These are phyloP conservation scores for Aporrectodea caliginosa DNA, from an alignment of 1,140 invertebrate genomes.

Conservation along the genomic window DNA sequence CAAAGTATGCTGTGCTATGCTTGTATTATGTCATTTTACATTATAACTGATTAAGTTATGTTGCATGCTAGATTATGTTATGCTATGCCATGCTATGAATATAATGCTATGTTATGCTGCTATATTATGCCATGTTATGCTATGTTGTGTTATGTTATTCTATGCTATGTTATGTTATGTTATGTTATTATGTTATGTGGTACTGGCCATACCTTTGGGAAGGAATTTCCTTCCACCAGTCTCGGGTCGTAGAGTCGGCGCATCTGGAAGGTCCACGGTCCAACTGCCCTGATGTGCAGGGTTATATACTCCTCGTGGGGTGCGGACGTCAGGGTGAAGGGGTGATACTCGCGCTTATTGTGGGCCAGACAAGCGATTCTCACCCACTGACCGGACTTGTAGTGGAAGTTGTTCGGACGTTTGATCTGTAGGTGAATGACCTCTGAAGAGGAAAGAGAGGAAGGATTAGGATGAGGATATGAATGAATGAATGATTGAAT, in stretches of 20 bases:
- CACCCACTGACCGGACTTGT: conserved; percentile 64
- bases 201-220: conserved; percentile 41
- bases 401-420: conserved; percentile 61
- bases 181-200: no score
- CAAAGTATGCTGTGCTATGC: no score
- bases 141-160: no score
- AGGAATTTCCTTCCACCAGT: conserved; percentile 35
- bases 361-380: conserved; percentile 57
- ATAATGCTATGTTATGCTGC: no score
- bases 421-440: conserved; percentile 60
- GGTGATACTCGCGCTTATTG: conserved; percentile 58
- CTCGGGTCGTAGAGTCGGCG: conserved; percentile 55
- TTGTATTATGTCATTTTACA: no score
- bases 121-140: no score
- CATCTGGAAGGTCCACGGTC: conserved; percentile 62
- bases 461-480: no score
- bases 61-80: no score
- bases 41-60: no score
- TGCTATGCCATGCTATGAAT: no score
- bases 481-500: no score
- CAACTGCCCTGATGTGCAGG: conserved; percentile 61
- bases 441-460: conserved; percentile 49
- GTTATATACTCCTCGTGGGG: conserved; percentile 60
- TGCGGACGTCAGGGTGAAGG: conserved; percentile 62
- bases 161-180: no score